These are phyloP conservation scores for Dromiciops gliroides DNA, from an alignment of 2,113 vertebrate species.

Conservation along the genomic window DNA sequence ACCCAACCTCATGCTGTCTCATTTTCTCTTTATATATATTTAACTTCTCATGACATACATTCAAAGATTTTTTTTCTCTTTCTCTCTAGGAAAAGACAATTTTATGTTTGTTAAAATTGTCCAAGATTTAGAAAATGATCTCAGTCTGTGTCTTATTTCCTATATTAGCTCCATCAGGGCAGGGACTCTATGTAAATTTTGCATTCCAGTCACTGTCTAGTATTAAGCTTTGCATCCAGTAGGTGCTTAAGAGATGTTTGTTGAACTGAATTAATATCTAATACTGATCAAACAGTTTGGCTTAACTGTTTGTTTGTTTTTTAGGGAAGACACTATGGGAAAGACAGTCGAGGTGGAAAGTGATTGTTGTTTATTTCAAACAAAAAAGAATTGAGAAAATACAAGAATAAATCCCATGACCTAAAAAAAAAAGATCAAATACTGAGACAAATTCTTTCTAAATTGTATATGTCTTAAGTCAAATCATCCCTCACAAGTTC, in stretches of 20 bases:
- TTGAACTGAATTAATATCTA: neutral
- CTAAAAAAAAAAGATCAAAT: neutral
- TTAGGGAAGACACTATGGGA: neutral
- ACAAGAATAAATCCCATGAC: neutral
- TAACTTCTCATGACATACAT: slow-evolving; percentile 62
- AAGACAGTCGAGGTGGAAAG: neutral
- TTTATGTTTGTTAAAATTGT: slow-evolving; percentile 64
- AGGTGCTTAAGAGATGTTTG: neutral
- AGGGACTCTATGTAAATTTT: neutral
- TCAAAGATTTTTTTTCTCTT: slow-evolving; percentile 60
- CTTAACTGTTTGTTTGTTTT: neutral
- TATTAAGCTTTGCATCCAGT: neutral
- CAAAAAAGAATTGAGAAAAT: neutral
- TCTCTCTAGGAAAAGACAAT: slow-evolving; percentile 56
- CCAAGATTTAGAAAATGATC: slow-evolving; percentile 47
- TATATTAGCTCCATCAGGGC: neutral
- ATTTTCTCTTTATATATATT: slow-evolving; percentile 48
- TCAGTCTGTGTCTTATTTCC: neutral
- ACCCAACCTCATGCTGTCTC: slow-evolving; percentile 21
- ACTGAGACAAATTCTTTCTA: slow-evolving; percentile 22
- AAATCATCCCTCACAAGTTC: slow-evolving; percentile 70
- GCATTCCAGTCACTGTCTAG: neutral
- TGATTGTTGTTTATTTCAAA: neutral
- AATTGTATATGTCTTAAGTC: slow-evolving; percentile 56
- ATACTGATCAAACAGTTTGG: neutral